These are phyloP conservation scores for Eurois occulta DNA, from an alignment of 2,888 invertebrate genomes.

Conservation along the genomic window DNA sequence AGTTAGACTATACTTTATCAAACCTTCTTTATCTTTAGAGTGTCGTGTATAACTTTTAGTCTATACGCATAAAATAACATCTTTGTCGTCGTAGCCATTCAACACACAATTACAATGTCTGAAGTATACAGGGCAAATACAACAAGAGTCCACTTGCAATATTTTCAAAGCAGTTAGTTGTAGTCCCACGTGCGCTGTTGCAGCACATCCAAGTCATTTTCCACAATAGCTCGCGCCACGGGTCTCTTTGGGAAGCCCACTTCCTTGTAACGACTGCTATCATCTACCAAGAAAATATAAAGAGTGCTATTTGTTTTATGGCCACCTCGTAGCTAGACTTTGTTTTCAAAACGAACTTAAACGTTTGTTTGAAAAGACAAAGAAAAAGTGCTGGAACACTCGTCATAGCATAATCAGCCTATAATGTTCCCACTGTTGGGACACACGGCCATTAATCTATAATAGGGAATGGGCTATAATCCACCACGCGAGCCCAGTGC, in stretches of 20 bases:
- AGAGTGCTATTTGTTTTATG: slow-evolving; percentile 71
- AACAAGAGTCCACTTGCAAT: slow-evolving; percentile 47
- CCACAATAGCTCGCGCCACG: slow-evolving; percentile 74
- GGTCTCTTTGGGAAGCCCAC: slow-evolving; percentile 74
- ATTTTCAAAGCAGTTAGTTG: slow-evolving; percentile 64
- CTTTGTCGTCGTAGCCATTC: not conserved
- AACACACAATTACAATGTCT: not conserved
- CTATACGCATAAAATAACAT: not conserved
- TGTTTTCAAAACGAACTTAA: slow-evolving; percentile 52
- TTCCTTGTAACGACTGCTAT: slow-evolving; percentile 74
- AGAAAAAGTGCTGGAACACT: slow-evolving; percentile 6
- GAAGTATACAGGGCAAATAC: slow-evolving; percentile 30
- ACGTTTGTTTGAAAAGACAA: slow-evolving; percentile 24
- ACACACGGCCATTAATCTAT: too few relatives aligned
- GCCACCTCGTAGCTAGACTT: slow-evolving; percentile 65
- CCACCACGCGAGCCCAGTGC: too few relatives aligned
- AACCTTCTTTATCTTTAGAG: not conserved
- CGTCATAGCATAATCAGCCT: too few relatives aligned
- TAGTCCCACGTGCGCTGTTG: slow-evolving; percentile 74
- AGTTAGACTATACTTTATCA: not conserved
- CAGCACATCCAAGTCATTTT: slow-evolving; percentile 76
- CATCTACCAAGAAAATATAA: slow-evolving; percentile 72
- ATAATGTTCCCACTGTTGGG: too few relatives aligned
- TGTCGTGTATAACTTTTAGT: not conserved
- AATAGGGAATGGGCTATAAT: too few relatives aligned